These are phyloP conservation scores for Phyllotreta striolata DNA, from an alignment of 2,888 invertebrate species.

Conservation along the genomic window DNA sequence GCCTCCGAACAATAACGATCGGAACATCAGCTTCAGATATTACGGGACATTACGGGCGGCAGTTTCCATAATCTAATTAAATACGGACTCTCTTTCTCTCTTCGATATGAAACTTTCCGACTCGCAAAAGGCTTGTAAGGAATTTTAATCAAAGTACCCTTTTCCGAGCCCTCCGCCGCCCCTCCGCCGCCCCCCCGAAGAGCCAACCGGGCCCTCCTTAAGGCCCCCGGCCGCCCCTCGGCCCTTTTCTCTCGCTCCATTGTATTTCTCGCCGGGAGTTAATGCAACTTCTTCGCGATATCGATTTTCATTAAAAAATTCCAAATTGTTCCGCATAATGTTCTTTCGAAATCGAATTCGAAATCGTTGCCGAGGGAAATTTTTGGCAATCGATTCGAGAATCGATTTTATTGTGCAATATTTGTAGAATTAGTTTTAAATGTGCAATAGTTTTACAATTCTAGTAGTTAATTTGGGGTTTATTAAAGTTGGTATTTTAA, in stretches of 20 bases:
- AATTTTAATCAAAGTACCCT: slow-evolving; percentile 37
- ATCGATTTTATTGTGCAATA: too few species aligned
- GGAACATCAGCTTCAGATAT: too few species aligned
- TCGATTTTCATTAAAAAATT: slow-evolving; percentile 30
- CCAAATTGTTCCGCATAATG: slow-evolving; percentile 28
- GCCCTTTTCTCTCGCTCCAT: slow-evolving; percentile 19
- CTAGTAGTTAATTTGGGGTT: too few species aligned
- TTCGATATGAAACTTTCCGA: slow-evolving; percentile 45
- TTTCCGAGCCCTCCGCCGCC: background rate
- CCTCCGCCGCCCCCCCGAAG: slow-evolving; percentile 6
- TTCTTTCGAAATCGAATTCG: slow-evolving; percentile 4
- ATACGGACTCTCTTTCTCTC: slow-evolving; percentile 38
- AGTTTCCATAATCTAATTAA: slow-evolving; percentile 43
- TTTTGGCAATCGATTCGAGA: too few species aligned
- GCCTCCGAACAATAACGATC: too few species aligned
- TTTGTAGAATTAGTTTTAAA: too few species aligned
- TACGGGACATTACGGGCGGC: slow-evolving; percentile 18
- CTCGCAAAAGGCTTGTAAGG: slow-evolving; percentile 35
- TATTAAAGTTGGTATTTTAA: too few species aligned
- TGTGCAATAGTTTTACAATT: too few species aligned
- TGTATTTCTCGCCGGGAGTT: slow-evolving; percentile 30
- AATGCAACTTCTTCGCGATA: slow-evolving; percentile 29
- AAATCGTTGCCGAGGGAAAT: too few species aligned
- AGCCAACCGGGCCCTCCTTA: background rate
- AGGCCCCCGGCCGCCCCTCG: background rate